Base-by-base conservation (phyloP, 2,888 invertebrate genomes). In the Coleophora deauratella region DNA sequence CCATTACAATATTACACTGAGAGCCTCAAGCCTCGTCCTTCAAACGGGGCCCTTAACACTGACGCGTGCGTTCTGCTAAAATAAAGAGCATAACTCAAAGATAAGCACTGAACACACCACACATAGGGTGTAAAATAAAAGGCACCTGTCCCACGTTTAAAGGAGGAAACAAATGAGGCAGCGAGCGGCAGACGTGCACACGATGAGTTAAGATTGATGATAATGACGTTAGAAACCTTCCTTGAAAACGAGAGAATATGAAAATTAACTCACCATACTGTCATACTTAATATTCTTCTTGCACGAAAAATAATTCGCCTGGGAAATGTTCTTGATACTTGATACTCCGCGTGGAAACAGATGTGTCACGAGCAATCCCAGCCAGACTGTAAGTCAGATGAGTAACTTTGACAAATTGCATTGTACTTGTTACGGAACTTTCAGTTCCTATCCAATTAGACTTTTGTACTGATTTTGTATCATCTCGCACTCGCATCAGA, bases 171-270 rank as follows among this genome's bases (percentile, higher is more conserved):
- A 68, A 72, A 71, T 66, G 66, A 67, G 66, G 56, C 54, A 55
- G 52, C 59, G 59, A 55, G 52, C 59, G 59, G 58, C 64, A 62
- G 57, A 54, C 57, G 55, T 57, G 59, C 54, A 40, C 44, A 54
- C 62, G 68, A 65, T 66, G 65, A 49, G 52, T 42, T 44, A 51
- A 78, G 76, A 77, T 77, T 76, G 70, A 80, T 79, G 73, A 73
- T 72, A 66, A 75, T 75, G 70, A 67, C 67, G 51, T 53, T 40
- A 45, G 43, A 49, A 50, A 49, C 53, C 46, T 11, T 33, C 42
- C 55, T 27, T 7, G 54, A 58, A 66, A 61, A 64, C 60, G 62
- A 60, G 62, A 62, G 58, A 50, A 54, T 66, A 63, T 64, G 57
- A 66, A 62, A 58, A 53, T 47, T 28, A 51, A 45, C 52, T 56